Base-by-base conservation (phyloP, 2,888 invertebrate genomes). In the Macropis europaea region DNA sequence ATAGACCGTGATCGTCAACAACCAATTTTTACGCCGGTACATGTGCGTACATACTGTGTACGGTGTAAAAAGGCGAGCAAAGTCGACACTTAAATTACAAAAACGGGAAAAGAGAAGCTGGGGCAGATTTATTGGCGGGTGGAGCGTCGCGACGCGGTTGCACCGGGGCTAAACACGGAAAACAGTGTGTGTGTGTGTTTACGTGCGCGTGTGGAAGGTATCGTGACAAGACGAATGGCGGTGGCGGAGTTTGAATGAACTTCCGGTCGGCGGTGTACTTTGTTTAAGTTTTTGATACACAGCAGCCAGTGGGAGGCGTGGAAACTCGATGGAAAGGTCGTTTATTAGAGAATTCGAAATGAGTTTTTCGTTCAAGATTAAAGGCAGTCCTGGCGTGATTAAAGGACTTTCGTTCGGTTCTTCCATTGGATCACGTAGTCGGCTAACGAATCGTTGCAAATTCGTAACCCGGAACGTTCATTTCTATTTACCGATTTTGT, bases 321-420 rank as follows among this genome's bases (percentile, higher is more conserved):
- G 47, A 64, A 73, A 73, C 62, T 73, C 73, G 73, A 73, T 73
- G 68, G 72, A 68, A 76, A 73, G 70, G 72, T 70, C 77, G 70
- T 67, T 78, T 77, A 70, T 77, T 70, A 67, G 62, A 66, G 73
- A 77, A 75, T 79, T 26, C 68, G 59, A 69, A 50, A 75, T 73
- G 76, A 70, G 63, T 66, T 19, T 38, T 60, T 60, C n/a, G n/a
- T n/a, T 42, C 42, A 24, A 19, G 17, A 28, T 13, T 30, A 36
- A 38, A 34, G 17, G 42, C 22, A 42, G 22, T 47, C 57, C 40
- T 9, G 9, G 17, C 22, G 56, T 38, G 64, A 53, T 56, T 42
- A 64, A 70, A 70, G 43, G 36, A n/a, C n/a, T n/a, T n/a, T n/a
- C n/a, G n/a, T n/a, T n/a, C n/a, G n/a, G n/a, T n/a, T n/a, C n/a